phyloP scores from a whole-genome alignment of 2,888 invertebrate genomes.

The Seira ritae region DNA sequence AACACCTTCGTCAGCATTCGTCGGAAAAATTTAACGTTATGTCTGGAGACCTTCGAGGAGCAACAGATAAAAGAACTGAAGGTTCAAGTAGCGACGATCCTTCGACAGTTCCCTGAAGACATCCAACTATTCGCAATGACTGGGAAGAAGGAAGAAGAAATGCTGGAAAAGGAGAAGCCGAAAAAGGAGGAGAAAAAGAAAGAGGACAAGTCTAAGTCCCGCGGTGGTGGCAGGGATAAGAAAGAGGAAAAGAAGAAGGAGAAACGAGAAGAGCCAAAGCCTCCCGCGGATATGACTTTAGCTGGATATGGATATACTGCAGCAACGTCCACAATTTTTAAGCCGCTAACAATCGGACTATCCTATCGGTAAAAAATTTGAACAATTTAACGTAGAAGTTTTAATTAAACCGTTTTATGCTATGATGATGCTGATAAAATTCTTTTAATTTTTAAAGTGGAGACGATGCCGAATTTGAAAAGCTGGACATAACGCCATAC shows the following conservation, averaged over 20 bases:
- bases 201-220: slow-evolving; percentile 16
- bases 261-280: slow-evolving; percentile 24
- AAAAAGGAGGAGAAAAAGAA: slow-evolving; percentile 40
- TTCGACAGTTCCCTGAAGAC: slow-evolving; percentile 52
- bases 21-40: slow-evolving; percentile 44
- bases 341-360: slow-evolving; percentile 45
- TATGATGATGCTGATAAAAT: too few species aligned
- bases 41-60: slow-evolving; percentile 46
- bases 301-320: slow-evolving; percentile 44
- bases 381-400: too few species aligned
- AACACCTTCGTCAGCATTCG: slow-evolving; percentile 53
- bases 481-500: slow-evolving; percentile 49
- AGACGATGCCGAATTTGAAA: slow-evolving; percentile 55
- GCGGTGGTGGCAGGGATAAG: slow-evolving; percentile 12
- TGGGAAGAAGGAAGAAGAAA: slow-evolving; percentile 47
- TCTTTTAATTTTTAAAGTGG: slow-evolving; percentile 23
- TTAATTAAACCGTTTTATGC: too few species aligned
- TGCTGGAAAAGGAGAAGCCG: slow-evolving; percentile 52
- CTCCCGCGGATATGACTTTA: slow-evolving; percentile 36
- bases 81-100: slow-evolving; percentile 49
- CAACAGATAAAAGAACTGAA: slow-evolving; percentile 51
- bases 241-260: slow-evolving; percentile 1
- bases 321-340: slow-evolving; percentile 37
- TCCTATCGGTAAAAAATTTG: slow-evolving; percentile 33
- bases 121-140: slow-evolving; percentile 40